A percentile compares a stretch with the other conserved stretches of the same genome.
Evolutionary conservation across 2,888 invertebrate genomes (phyloP).

Genomic region (Heterodera filipjevi): DNA sequence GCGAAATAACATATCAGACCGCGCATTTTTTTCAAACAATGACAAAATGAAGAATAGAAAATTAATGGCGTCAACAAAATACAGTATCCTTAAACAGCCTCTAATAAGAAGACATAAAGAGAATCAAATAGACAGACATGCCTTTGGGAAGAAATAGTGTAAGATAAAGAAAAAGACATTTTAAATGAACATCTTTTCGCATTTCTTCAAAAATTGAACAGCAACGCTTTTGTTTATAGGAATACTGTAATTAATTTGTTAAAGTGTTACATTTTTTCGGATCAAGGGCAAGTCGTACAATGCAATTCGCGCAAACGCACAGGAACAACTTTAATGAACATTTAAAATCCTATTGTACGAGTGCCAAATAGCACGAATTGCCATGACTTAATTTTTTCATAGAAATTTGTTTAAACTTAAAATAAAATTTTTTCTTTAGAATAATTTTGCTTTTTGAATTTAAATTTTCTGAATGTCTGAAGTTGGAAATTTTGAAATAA

Average conservation of each 20-base stretch:
- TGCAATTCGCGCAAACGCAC: no score
- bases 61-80: conserved; percentile 14
- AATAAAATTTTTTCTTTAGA: no score
- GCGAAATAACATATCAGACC: not conserved
- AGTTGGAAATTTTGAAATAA: conserved; percentile 40
- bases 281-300: no score
- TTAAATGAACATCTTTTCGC: not conserved
- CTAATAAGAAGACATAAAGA: not conserved
- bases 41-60: not conserved
- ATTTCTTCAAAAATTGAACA: not conserved
- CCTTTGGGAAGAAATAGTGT: not conserved
- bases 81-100: not conserved
- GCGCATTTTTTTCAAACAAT: not conserved
- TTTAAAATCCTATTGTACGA: no score
- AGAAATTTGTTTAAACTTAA: no score
- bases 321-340: no score
- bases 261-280: no score
- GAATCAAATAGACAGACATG: not conserved
- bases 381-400: no score
- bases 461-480: conserved; percentile 18
- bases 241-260: not conserved
- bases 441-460: no score
- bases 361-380: no score
- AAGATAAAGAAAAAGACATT: not conserved
- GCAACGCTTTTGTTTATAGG: not conserved